Evolutionary conservation across 1,140 invertebrate genomes (phyloP).

Genomic region (Bradynema listronoti): DNA sequence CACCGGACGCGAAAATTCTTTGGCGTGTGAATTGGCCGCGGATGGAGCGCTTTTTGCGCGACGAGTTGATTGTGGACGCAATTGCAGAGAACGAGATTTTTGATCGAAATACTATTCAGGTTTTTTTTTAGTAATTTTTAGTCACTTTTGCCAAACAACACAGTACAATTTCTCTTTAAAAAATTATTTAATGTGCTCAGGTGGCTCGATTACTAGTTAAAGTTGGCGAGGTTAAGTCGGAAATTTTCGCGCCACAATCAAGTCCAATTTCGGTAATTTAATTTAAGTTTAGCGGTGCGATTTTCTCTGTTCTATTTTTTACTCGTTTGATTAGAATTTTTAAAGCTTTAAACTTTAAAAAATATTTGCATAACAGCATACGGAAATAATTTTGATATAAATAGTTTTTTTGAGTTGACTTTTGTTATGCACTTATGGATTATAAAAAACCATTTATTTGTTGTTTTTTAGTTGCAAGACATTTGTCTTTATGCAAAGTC

Average conservation of each 20-base stretch:
- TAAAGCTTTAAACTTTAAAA: not conserved
- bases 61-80: constrained; percentile 29
- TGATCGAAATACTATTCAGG: constrained; percentile 9
- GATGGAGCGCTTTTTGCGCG: constrained; percentile 36
- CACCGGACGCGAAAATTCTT: constrained; percentile 15
- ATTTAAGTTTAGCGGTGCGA: not conserved
- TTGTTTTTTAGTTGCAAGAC: constrained; percentile 21
- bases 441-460: not conserved
- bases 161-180: no score
- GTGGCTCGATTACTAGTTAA: constrained; percentile 26
- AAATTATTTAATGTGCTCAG: no score
- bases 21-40: constrained; percentile 33
- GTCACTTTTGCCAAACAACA: no score
- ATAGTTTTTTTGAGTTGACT: not conserved
- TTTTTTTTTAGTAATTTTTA: no score
- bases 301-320: not conserved
- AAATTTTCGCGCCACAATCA: constrained; percentile 13
- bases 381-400: not conserved
- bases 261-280: constrained; percentile 27
- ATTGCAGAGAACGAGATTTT: constrained; percentile 18
- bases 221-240: constrained; percentile 17
- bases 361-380: not conserved
- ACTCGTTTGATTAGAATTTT: not conserved
- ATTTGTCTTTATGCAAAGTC: constrained; percentile 22
- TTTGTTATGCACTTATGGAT: not conserved